Evolutionary conservation across 2,797 vertebrate species (phyloP).

Genomic region (Betta splendens): DNA sequence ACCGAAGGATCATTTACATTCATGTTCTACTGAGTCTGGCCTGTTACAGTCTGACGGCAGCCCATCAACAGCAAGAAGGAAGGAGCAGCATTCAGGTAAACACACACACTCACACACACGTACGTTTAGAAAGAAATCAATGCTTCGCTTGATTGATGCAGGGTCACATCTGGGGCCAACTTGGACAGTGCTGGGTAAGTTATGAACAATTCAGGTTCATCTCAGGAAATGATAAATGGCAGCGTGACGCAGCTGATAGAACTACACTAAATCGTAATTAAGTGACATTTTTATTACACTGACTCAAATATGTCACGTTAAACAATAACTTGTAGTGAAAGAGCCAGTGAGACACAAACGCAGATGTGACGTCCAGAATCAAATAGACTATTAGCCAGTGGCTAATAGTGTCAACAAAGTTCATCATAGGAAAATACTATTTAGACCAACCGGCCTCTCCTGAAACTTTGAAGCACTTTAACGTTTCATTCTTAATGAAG

Average conservation of each 20-base stretch:
- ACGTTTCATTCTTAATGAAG: no score
- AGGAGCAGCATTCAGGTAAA: conserved; percentile 17
- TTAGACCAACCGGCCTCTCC: no score
- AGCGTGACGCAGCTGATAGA: background rate
- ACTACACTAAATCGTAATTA: background rate
- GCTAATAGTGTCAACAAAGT: background rate
- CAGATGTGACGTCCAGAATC: no score
- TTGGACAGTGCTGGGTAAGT: background rate
- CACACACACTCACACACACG: background rate
- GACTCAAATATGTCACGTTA: no score
- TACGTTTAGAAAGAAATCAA: background rate
- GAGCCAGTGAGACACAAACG: no score
- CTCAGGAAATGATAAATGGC: background rate
- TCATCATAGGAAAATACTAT: conserved; percentile 18
- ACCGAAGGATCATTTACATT: conserved; percentile 43
- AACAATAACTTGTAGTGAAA: no score
- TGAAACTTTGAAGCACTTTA: no score
- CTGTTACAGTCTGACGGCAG: background rate
- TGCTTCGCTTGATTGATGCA: background rate
- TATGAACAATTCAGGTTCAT: background rate
- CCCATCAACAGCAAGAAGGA: background rate
- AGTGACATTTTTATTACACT: no score
- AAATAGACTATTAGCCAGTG: no score
- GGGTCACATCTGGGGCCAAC: background rate
- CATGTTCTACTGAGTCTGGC: conserved; percentile 14